Evolutionary conservation across 2,888 invertebrate genomes (phyloP).

Genomic region (Laspeyria flexula): DNA sequence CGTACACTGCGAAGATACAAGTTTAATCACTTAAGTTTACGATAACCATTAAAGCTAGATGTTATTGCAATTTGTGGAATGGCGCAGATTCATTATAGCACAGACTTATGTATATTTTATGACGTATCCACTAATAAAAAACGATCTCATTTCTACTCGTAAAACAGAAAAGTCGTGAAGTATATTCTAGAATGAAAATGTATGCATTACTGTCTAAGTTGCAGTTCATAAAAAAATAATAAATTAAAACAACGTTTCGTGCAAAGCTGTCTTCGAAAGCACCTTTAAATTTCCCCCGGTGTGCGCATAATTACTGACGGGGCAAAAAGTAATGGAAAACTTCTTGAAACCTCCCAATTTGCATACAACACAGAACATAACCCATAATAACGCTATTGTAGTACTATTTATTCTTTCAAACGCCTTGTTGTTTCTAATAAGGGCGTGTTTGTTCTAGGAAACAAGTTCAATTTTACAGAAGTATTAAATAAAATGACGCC

Average conservation of each 20-base stretch:
- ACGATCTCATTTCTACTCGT: constrained; percentile 6
- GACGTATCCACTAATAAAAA: constrained; percentile 7
- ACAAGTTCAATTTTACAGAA: constrained; percentile 11
- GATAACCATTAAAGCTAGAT: neutral
- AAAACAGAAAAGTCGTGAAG: constrained; percentile 28
- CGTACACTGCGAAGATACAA: neutral
- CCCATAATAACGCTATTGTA: constrained; percentile 6
- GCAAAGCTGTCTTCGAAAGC: constrained; percentile 42
- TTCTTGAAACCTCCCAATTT: constrained; percentile 45
- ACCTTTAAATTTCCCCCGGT: constrained; percentile 25
- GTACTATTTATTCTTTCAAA: constrained; percentile 6
- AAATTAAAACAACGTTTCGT: constrained; percentile 44
- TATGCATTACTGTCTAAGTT: too few species aligned
- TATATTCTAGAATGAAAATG: constrained; percentile 33
- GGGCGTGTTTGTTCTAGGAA: constrained; percentile 24
- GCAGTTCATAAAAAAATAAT: constrained; percentile 47
- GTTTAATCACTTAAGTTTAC: neutral
- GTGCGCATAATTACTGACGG: constrained; percentile 53
- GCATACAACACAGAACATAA: constrained; percentile 44
- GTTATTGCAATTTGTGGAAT: neutral
- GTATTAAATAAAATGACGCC: constrained; percentile 17
- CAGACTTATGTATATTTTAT: neutral
- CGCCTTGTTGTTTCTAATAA: constrained; percentile 19
- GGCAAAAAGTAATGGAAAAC: constrained; percentile 56
- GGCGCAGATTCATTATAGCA: neutral